Evolutionary conservation across 2,888 invertebrate genomes (phyloP).

Genomic region (Drosophila kokeensis): DNA sequence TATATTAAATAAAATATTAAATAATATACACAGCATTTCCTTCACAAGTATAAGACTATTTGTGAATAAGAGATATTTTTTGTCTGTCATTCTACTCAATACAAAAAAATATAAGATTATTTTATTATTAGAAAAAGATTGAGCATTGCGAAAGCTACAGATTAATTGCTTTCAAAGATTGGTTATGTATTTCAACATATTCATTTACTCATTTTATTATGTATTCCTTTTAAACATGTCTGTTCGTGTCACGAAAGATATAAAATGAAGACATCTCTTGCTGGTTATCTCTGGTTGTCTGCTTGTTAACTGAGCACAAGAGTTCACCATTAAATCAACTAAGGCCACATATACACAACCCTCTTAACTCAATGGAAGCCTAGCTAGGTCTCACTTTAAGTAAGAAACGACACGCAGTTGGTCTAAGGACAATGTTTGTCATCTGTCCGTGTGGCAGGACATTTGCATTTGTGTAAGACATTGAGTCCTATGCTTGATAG

Average conservation of each 20-base stretch:
- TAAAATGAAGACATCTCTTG: background rate
- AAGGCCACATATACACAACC: slow-evolving; percentile 18
- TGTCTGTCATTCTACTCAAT: too few species aligned
- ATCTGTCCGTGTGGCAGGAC: slow-evolving; percentile 52
- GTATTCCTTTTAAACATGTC: background rate
- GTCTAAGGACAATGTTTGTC: slow-evolving; percentile 39
- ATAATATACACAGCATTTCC: background rate
- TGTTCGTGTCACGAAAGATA: background rate
- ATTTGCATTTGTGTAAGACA: slow-evolving; percentile 65
- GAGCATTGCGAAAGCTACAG: background rate
- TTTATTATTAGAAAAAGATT: too few species aligned
- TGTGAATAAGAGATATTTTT: too few species aligned
- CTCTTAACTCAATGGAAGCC: slow-evolving; percentile 31
- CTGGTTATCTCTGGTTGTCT: slow-evolving; percentile 20
- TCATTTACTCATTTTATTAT: rapidly evolving
- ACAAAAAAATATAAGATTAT: too few species aligned
- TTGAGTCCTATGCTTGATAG: slow-evolving; percentile 16
- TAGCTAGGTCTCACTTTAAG: slow-evolving; percentile 35
- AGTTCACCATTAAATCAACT: slow-evolving; percentile 46
- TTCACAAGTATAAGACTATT: background rate
- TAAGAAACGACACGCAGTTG: slow-evolving; percentile 17
- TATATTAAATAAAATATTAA: background rate
- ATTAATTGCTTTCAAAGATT: background rate
- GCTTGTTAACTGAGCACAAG: slow-evolving; percentile 50
- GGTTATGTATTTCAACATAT: background rate